Evolutionary conservation across 1,140 invertebrate species (phyloP).

Genomic region (Drosophila kurseongensis): DNA sequence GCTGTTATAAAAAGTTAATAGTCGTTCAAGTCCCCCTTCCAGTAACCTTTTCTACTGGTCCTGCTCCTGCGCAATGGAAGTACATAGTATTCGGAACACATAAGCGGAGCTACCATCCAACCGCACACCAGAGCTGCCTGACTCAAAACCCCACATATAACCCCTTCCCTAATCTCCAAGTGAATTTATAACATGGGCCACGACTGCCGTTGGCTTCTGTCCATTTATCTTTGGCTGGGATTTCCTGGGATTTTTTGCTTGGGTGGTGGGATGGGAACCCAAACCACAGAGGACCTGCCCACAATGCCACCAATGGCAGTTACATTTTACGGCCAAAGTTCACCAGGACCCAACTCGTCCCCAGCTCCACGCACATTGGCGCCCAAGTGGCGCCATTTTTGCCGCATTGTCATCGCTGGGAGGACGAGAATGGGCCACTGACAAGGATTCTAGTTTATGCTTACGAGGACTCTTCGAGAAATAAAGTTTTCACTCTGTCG

Average conservation of each 20-base stretch:
- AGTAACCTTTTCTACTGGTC: conserved; percentile 14
- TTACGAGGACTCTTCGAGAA: conserved; percentile 40
- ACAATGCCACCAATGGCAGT: conserved; percentile 79
- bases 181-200: conserved; percentile 63
- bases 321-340: conserved; percentile 79
- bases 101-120: conserved; percentile 59
- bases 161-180: conserved; percentile 11
- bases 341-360: conserved; percentile 21
- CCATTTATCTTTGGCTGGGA: conserved; percentile 73
- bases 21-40: conserved; percentile 29
- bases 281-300: conserved; percentile 45
- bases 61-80: conserved; percentile 68
- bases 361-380: conserved; percentile 26
- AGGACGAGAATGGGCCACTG: conserved; percentile 15
- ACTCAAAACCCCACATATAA: not conserved
- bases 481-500: conserved; percentile 48
- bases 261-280: conserved; percentile 11
- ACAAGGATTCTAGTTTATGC: conserved; percentile 45
- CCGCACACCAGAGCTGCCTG: conserved; percentile 36
- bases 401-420: conserved; percentile 61
- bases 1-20: conserved; percentile 55
- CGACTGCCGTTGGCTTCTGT: conserved; percentile 78
- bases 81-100: conserved; percentile 61
- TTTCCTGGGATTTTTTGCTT: conserved; percentile 37
- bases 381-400: conserved; percentile 77